Evolutionary conservation across 2,888 invertebrate species (phyloP), one percentile per base, ranked within the genome.

Genomic region (Girardia tigrina): DNA sequence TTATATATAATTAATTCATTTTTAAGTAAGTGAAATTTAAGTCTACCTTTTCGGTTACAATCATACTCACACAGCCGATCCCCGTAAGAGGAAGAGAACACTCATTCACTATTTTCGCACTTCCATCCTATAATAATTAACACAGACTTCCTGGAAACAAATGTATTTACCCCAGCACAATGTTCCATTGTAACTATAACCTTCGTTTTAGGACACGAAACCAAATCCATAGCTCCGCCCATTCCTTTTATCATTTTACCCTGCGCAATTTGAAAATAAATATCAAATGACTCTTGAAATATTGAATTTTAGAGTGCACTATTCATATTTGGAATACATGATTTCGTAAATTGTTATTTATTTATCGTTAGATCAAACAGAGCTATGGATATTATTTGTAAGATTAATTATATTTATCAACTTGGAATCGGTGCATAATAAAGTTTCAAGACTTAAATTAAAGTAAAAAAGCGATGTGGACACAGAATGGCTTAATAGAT

Each of bases 151-250:
- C n/a, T n/a, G 23, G 2, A 12, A 42, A 29, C 4, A n/a, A 29
- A 6, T n/a, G 36, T 26, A 70, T 73, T 74, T 79, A 83, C 83
- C 82, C 92, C 91, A 0, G 94, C 90, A 69, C 89, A 89, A 82
- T 97, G 97, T 83, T 98, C 97, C 97, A 98, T 98, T 2, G 94
- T 92, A 0, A 97, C 89, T 16, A 99, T 89, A 0, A 98, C 97
- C 86, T 91, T 94, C 6, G 94, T 92, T 29, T 81, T 82, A 29
- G 88, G 88, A 8, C 79, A 82, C 77, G 93, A 90, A 0, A 98
- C 97, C 78, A 98, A 87, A 85, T 99, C 98, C 98, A 98, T 98
- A 0, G 98, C 98, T 29, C 98, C 98, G 56, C 98, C 98, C 97
- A 98, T 98, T 70, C 98, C 97, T 86, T 95, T 97, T 0, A 97